Conservation (phyloP, 2,888 invertebrate genomes). For the Leptura quadrifasciata region DNA sequence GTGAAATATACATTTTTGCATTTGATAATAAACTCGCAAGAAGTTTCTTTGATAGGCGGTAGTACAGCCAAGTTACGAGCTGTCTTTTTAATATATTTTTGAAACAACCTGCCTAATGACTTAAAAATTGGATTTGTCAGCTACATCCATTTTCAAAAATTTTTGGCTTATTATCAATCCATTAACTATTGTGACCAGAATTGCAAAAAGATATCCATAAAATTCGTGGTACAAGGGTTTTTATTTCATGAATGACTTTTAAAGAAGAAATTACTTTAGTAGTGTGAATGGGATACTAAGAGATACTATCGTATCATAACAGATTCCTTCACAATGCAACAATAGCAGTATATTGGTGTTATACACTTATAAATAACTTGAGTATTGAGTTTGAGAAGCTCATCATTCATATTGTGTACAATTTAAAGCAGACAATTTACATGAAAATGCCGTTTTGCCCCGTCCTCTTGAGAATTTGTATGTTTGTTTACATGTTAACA, state of each 20-base stretch:
- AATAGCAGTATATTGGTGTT: neutral
- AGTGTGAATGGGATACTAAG: neutral
- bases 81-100: too few species aligned
- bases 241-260: neutral
- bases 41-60: too few species aligned
- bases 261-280: neutral
- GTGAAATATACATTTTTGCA: too few species aligned
- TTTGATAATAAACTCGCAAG: too few species aligned
- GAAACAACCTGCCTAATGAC: too few species aligned
- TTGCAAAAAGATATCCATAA: too few species aligned
- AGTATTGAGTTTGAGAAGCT: neutral
- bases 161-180: too few species aligned
- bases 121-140: too few species aligned
- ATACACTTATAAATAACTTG: neutral
- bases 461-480: neutral
- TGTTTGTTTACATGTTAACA: neutral
- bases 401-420: neutral
- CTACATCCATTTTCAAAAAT: too few species aligned
- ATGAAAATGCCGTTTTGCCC: constrained; percentile 1
- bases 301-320: neutral
- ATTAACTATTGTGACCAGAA: too few species aligned
- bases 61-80: too few species aligned
- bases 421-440: neutral
- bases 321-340: neutral
- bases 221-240: too few species aligned